Evolutionary conservation across 2,888 invertebrate species (phyloP).

Genomic region (Hylaea fasciaria): DNA sequence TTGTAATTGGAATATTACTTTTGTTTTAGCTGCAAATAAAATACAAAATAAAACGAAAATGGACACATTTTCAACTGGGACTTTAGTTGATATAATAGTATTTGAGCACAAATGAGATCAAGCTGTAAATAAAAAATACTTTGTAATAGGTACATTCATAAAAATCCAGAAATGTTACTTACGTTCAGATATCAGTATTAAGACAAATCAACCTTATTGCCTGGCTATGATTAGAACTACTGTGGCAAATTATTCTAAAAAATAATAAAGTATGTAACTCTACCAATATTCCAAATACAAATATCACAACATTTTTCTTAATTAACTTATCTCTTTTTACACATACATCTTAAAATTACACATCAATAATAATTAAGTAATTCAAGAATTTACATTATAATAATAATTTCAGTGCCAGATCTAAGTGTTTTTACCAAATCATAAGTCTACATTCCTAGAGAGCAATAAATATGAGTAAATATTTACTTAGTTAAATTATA

Average conservation of each 20-base stretch:
- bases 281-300: slow-evolving; percentile 84
- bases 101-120: slow-evolving; percentile 66
- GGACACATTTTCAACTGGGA: slow-evolving; percentile 16
- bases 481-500: slow-evolving; percentile 55
- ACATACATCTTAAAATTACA: slow-evolving; percentile 76
- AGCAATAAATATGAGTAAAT: slow-evolving; percentile 53
- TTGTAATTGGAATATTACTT: slow-evolving; percentile 83
- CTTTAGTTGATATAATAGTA: slow-evolving; percentile 31
- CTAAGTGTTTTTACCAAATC: slow-evolving; percentile 53
- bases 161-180: slow-evolving; percentile 20
- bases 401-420: slow-evolving; percentile 62
- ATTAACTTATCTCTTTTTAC: slow-evolving; percentile 75
- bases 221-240: slow-evolving; percentile 8
- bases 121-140: slow-evolving; percentile 29
- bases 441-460: slow-evolving; percentile 54
- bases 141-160: slow-evolving; percentile 10
- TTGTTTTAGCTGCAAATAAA: slow-evolving; percentile 44
- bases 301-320: slow-evolving; percentile 85
- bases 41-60: slow-evolving; percentile 35
- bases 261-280: slow-evolving; percentile 48
- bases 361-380: slow-evolving; percentile 77
- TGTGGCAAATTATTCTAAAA: slow-evolving; percentile 28
- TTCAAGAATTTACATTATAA: slow-evolving; percentile 72
- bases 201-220: slow-evolving; percentile 15
- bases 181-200: slow-evolving; percentile 9